Evolutionary conservation across 2,113 vertebrate species (phyloP).

Genomic region (Silurus asotus): DNA sequence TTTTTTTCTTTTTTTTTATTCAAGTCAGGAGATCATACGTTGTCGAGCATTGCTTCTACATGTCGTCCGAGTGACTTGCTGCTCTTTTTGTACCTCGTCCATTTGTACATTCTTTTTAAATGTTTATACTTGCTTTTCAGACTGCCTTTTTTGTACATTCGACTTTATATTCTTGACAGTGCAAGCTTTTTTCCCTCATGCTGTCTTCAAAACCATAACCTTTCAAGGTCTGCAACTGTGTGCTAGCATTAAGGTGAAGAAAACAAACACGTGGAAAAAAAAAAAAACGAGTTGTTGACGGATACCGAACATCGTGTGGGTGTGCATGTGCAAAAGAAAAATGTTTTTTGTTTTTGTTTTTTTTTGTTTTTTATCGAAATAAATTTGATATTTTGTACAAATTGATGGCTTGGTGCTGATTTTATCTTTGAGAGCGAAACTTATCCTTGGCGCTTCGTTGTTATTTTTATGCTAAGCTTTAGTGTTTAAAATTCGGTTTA

Average conservation of each 20-base stretch:
- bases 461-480: not conserved
- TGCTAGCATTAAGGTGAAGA: slow-evolving; percentile 81
- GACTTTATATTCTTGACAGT: slow-evolving; percentile 81
- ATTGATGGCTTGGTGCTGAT: not conserved
- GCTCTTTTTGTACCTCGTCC: slow-evolving; percentile 95
- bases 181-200: slow-evolving; percentile 84
- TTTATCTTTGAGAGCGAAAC: not conserved
- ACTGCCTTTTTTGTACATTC: slow-evolving; percentile 99
- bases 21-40: slow-evolving; percentile 55
- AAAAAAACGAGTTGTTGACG: slow-evolving; percentile 78
- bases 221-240: slow-evolving; percentile 82
- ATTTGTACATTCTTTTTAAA: slow-evolving; percentile 99
- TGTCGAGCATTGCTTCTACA: slow-evolving; percentile 70
- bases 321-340: slow-evolving; percentile 92
- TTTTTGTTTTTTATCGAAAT: slow-evolving; percentile 78
- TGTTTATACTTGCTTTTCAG: slow-evolving; percentile 99
- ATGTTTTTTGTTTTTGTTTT: slow-evolving; percentile 81
- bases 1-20: slow-evolving; percentile 35
- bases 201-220: slow-evolving; percentile 91
- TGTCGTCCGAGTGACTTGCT: slow-evolving; percentile 77
- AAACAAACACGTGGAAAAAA: slow-evolving; percentile 55
- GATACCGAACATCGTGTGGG: slow-evolving; percentile 86
- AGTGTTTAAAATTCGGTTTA: not conserved
- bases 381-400: slow-evolving; percentile 96
- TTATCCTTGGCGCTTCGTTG: not conserved